phyloP scores from a whole-genome alignment of 1,140 invertebrate genomes.

The Drosophila lacertosa region DNA sequence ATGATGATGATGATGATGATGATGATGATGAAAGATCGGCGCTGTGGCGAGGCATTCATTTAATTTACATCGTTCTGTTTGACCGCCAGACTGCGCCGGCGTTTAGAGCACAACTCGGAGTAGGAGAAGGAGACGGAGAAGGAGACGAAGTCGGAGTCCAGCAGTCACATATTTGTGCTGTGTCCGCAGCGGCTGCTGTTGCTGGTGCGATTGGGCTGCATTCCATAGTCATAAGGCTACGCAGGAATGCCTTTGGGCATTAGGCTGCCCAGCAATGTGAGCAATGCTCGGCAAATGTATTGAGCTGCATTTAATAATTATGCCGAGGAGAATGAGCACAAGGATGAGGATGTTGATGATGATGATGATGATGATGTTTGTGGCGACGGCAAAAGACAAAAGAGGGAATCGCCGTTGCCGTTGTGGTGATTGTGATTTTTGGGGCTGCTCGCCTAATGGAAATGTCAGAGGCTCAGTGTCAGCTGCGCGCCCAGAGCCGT shows the following conservation, averaged over 20 bases:
- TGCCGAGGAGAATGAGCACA: constrained; percentile 20
- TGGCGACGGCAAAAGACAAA: constrained; percentile 28
- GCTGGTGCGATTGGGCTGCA: constrained; percentile 76
- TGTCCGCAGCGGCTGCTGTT: constrained; percentile 14
- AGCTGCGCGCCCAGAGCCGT: constrained; percentile 49
- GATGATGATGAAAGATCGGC: constrained; percentile 76
- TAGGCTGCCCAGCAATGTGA: constrained; percentile 70
- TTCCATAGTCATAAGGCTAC: constrained; percentile 77
- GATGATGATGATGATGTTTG: constrained; percentile 1
- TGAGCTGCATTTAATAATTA: constrained; percentile 83
- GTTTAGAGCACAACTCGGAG: constrained; percentile 49
- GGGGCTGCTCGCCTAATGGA: constrained; percentile 68
- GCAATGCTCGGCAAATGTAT: constrained; percentile 77
- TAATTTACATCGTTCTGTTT: constrained; percentile 75
- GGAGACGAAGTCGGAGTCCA: not conserved
- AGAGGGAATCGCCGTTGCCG: constrained; percentile 47
- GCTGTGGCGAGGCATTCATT: constrained; percentile 70
- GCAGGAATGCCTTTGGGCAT: constrained; percentile 73
- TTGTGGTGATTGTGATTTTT: constrained; percentile 45
- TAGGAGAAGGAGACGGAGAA: constrained; percentile 3
- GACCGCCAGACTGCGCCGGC: constrained; percentile 70
- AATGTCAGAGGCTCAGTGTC: constrained; percentile 72
- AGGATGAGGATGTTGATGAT: not conserved
- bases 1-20: constrained; percentile 57
- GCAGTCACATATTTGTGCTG: constrained; percentile 55